Evolutionary conservation across 2,888 invertebrate species (phyloP).

Genomic region (Dolomedes plantarius): DNA sequence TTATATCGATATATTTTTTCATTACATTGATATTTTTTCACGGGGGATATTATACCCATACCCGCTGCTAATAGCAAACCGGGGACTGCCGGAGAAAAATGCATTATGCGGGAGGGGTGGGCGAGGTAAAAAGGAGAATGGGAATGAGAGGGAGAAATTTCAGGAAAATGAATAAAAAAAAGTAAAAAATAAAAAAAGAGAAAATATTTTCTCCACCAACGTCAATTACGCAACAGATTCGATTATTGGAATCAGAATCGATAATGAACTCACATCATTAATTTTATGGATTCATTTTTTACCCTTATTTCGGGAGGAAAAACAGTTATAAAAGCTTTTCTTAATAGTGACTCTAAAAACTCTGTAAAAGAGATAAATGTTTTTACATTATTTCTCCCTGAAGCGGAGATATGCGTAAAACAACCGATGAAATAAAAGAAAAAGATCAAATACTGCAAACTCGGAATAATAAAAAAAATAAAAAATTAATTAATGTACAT

Average conservation of each 20-base stretch:
- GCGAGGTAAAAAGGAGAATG: background rate
- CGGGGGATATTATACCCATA: constrained; percentile 9
- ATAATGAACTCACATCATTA: constrained; percentile 64
- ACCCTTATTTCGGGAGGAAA: background rate
- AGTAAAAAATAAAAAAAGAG: background rate
- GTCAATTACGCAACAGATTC: constrained; percentile 50
- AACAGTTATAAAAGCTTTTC: too few relatives aligned
- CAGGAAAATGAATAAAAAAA: background rate
- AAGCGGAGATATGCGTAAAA: too few relatives aligned
- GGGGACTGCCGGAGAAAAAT: background rate
- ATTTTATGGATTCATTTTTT: constrained; percentile 57
- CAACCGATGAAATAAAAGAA: too few relatives aligned
- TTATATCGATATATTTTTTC: constrained; percentile 20
- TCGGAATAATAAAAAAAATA: too few relatives aligned
- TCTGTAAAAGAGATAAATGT: too few relatives aligned
- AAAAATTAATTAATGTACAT: too few relatives aligned
- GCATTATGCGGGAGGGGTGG: background rate
- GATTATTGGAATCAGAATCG: constrained; percentile 54
- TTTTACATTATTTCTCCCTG: too few relatives aligned
- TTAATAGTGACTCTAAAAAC: too few relatives aligned
- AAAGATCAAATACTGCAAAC: too few relatives aligned
- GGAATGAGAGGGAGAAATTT: too few relatives aligned
- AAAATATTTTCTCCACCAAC: background rate
- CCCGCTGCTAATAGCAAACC: background rate
- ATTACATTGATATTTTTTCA: background rate